Evolutionary conservation across 2,113 vertebrate species (phyloP).

Genomic region (Dicerorhinus sumatrensis): DNA sequence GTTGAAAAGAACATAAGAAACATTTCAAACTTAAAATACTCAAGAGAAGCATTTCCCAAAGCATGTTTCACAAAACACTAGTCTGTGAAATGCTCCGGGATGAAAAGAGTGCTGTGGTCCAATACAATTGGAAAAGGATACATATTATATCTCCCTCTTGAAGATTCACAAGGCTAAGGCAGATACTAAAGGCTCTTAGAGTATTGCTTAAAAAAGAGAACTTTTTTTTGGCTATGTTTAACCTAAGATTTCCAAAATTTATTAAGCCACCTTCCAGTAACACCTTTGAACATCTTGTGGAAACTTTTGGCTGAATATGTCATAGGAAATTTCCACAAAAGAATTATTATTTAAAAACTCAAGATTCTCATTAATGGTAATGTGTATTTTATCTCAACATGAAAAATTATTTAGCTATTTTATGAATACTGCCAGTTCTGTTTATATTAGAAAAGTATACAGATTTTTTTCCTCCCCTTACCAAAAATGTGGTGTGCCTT

Average conservation of each 20-base stretch:
- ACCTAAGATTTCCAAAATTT: not conserved
- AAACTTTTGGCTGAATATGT: not conserved
- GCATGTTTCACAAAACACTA: not conserved
- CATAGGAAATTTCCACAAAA: not conserved
- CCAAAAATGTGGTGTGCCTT: not conserved
- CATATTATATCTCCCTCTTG: not conserved
- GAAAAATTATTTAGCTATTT: slow-evolving; percentile 10
- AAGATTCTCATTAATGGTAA: not conserved
- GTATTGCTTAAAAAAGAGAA: not conserved
- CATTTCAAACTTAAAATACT: slow-evolving; percentile 27
- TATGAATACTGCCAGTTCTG: not conserved
- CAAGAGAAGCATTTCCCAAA: slow-evolving; percentile 15
- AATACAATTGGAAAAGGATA: not conserved
- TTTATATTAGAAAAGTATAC: not conserved
- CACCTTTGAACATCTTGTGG: not conserved
- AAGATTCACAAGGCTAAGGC: not conserved
- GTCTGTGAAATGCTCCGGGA: not conserved
- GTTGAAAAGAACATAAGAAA: slow-evolving; percentile 51
- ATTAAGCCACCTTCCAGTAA: not conserved
- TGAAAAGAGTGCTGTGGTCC: not conserved
- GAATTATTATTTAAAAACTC: not conserved
- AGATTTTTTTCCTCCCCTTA: not conserved
- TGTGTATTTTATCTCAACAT: not conserved
- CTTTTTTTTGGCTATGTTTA: not conserved
- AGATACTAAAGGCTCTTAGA: not conserved